Evolutionary conservation across 1,140 invertebrate genomes (phyloP).

Genomic region (Wiebesia pumilae): DNA sequence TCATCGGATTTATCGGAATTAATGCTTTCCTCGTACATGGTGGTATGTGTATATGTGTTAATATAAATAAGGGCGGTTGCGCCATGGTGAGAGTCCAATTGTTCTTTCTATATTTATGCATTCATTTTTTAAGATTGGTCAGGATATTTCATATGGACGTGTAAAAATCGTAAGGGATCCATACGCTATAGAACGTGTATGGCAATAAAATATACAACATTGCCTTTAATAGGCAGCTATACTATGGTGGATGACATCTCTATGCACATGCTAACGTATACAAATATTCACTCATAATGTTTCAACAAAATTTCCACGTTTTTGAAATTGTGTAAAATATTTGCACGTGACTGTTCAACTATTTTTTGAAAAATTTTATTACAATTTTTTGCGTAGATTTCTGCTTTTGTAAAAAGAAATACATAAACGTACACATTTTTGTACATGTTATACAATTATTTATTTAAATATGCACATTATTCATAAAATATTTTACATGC

Average conservation of each 20-base stretch:
- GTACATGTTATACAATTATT: background rate
- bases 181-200: background rate
- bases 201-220: background rate
- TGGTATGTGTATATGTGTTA: background rate
- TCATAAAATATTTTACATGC: background rate
- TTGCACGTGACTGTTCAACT: background rate
- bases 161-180: slow-evolving; percentile 33
- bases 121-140: slow-evolving; percentile 62
- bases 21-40: no score
- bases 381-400: background rate
- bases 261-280: background rate
- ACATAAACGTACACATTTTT: background rate
- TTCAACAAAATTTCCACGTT: background rate
- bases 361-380: background rate
- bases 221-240: background rate
- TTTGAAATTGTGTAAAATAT: slow-evolving; percentile 19
- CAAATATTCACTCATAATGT: background rate
- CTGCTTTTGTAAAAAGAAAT: background rate
- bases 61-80: background rate
- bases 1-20: background rate
- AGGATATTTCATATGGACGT: slow-evolving; percentile 58
- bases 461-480: background rate
- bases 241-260: background rate
- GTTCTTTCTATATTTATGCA: slow-evolving; percentile 58
- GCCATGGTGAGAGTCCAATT: slow-evolving; percentile 56